Base-by-base conservation (phyloP, 37 sponge, comb jelly and placozoan species). In the Dysidea cf. avara region DNA sequence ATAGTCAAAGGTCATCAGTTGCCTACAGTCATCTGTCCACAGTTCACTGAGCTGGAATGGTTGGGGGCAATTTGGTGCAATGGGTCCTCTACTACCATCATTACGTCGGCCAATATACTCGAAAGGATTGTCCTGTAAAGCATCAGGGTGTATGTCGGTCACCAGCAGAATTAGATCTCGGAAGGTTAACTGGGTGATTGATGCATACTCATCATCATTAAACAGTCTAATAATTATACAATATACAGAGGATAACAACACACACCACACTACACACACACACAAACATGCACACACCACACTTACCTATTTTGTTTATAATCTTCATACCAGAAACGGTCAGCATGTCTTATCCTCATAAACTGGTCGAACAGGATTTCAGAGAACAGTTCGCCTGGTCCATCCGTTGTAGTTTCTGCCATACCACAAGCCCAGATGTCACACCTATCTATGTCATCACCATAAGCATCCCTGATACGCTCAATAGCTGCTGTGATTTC, bases 251-350 rank as follows among this genome's bases (percentile, higher is more conserved):
- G n/a, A n/a, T n/a, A n/a, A n/a, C n/a, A n/a, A n/a, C n/a, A n/a
- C n/a, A n/a, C n/a, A 46, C n/a, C n/a, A n/a, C n/a, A n/a, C n/a
- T n/a, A n/a, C n/a, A n/a, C n/a, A n/a, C n/a, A n/a, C n/a, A n/a
- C n/a, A n/a, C n/a, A n/a, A n/a, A n/a, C n/a, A n/a, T n/a, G n/a
- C n/a, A n/a, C n/a, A n/a, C n/a, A n/a, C 28, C n/a, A 1, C 24
- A 81, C 87, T 76, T 56, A 87, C 87, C 64, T 53, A 60, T 89
- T 89, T 33, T 17, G 40, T 55, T 88, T 60, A 39, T 66, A 74
- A 80, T 97, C 93, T 53, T 93, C 91, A 37, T 76, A 97, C 97
- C 97, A 97, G 89, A 93, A 93, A 21, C 97, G 81, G 49, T 97
- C 94, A 53, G 66, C 93, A 43, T 90, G 85, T 46, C 97, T 69